A percentile compares a stretch with the other conserved stretches of the same genome.
Conservation (phyloP, 2,888 invertebrate genomes). For the Baccha elongata region DNA sequence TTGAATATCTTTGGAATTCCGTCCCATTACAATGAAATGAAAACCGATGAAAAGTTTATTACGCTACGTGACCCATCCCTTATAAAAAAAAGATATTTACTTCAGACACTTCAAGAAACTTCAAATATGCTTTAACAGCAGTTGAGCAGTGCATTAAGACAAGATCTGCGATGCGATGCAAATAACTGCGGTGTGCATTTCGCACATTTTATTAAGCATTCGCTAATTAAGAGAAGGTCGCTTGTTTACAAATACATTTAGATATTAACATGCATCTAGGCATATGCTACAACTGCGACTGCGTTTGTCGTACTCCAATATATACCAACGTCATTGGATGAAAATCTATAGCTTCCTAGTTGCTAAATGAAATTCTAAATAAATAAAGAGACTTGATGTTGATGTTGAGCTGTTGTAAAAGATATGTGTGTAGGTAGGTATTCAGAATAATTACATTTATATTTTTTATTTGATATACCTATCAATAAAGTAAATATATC, state of each 20-base stretch:
- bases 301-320: not conserved
- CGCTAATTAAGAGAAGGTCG: constrained; percentile 80
- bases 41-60: not conserved
- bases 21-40: not conserved
- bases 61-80: not conserved
- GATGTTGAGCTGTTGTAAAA: too few relatives aligned
- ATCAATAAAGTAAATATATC: too few relatives aligned
- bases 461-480: too few relatives aligned
- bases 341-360: too few relatives aligned
- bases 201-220: constrained; percentile 71
- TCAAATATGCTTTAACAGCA: too few relatives aligned
- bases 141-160: constrained; percentile 38
- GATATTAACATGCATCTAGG: constrained; percentile 40
- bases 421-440: too few relatives aligned
- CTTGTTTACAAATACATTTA: constrained; percentile 76
- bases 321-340: not conserved
- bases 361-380: too few relatives aligned
- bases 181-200: constrained; percentile 45
- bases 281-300: constrained; percentile 15
- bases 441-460: too few relatives aligned
- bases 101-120: constrained; percentile 21
- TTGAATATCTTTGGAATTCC: not conserved
- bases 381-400: too few relatives aligned
- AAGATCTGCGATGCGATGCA: constrained; percentile 43
- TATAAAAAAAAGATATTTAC: constrained; percentile 9